Evolutionary conservation across 2,888 invertebrate species (phyloP).

Genomic region (Pollenia griseotomentosa): DNA sequence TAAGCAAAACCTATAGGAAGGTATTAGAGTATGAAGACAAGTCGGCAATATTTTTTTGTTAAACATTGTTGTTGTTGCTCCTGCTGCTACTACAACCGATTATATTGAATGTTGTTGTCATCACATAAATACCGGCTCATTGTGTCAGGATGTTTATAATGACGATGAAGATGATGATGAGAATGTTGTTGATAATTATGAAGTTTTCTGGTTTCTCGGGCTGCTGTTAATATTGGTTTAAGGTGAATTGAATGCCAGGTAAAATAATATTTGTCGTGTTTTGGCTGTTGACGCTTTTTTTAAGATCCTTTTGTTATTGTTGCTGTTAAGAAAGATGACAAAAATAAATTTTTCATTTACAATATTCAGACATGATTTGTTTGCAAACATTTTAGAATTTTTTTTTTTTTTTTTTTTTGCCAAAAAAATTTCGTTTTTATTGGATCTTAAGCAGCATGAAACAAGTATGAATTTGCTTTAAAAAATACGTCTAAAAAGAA

Average conservation of each 20-base stretch:
- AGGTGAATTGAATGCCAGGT: conserved; percentile 75
- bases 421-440: conserved; percentile 61
- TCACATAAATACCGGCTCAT: conserved; percentile 71
- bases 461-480: conserved; percentile 7
- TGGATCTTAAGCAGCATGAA: conserved; percentile 3
- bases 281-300: conserved; percentile 67
- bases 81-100: conserved; percentile 58
- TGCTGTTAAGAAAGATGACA: conserved; percentile 62
- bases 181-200: conserved; percentile 73
- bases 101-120: conserved; percentile 72
- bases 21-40: conserved; percentile 70
- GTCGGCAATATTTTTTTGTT: conserved; percentile 68
- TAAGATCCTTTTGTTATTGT: conserved; percentile 2
- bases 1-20: conserved; percentile 26
- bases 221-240: conserved; percentile 68
- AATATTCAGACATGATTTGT: conserved; percentile 73
- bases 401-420: conserved; percentile 7
- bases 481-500: conserved; percentile 26
- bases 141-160: conserved; percentile 54
- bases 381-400: conserved; percentile 68
- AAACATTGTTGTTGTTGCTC: conserved; percentile 45
- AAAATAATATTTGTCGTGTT: conserved; percentile 69
- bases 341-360: conserved; percentile 73
- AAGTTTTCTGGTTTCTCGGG: conserved; percentile 65
- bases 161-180: conserved; percentile 31